A percentile compares a stretch with the other conserved stretches of the same genome.
phyloP scores from a whole-genome alignment of 2,888 invertebrate genomes.

The Biston stratarius region DNA sequence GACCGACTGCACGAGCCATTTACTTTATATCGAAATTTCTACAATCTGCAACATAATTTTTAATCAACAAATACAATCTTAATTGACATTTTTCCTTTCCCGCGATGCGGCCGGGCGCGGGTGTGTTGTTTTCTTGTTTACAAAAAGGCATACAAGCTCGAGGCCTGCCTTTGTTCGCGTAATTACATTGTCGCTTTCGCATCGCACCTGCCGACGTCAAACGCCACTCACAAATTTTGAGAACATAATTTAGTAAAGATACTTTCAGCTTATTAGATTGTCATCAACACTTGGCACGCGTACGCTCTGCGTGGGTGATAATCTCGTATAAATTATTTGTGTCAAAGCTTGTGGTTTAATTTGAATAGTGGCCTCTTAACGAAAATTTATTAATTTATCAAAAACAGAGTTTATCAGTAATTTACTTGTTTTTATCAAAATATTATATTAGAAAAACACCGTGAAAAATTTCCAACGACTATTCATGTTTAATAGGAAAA shows the following conservation, averaged over 20 bases:
- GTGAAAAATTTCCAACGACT: too few relatives aligned
- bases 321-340: constrained; percentile 15
- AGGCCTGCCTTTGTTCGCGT: constrained; percentile 35
- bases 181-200: constrained; percentile 40
- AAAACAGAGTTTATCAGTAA: background rate
- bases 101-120: constrained; percentile 26
- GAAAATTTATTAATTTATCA: background rate
- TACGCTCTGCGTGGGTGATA: constrained; percentile 20
- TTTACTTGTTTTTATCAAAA: background rate
- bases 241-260: constrained; percentile 36
- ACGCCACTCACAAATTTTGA: constrained; percentile 38
- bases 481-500: too few relatives aligned
- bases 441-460: too few relatives aligned
- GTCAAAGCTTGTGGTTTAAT: constrained; percentile 13
- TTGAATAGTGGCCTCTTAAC: constrained; percentile 1
- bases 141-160: constrained; percentile 37
- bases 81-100: constrained; percentile 40
- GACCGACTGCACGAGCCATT: constrained; percentile 8
- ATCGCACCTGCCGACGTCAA: constrained; percentile 38
- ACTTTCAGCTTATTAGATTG: constrained; percentile 38
- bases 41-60: constrained; percentile 36
- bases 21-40: constrained; percentile 34
- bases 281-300: constrained; percentile 36
- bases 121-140: constrained; percentile 39
- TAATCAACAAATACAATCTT: constrained; percentile 40